Conservation (phyloP, 2,113 vertebrate genomes). For the Mus pahari region DNA sequence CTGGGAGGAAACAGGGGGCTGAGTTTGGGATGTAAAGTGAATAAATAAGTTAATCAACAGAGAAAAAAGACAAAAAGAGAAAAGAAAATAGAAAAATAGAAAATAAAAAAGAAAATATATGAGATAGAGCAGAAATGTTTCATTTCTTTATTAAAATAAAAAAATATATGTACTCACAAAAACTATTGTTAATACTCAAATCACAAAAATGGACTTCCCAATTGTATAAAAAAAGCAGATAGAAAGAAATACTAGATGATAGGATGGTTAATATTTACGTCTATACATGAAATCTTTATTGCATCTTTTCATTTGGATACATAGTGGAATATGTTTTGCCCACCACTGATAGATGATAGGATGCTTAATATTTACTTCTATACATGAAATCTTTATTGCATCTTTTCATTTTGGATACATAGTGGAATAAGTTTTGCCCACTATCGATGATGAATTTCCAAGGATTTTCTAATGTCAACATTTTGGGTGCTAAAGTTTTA, state of each 20-base stretch:
- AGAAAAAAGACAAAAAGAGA: too few species aligned
- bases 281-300: background rate
- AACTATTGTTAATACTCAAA: too few species aligned
- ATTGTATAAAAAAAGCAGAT: too few species aligned
- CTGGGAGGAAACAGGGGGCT: too few species aligned
- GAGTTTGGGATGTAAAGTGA: too few species aligned
- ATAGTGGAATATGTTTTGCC: background rate
- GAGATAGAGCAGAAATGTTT: too few species aligned
- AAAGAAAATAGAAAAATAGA: too few species aligned
- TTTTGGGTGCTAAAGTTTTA: background rate
- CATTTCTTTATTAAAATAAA: too few species aligned
- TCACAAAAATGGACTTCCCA: too few species aligned
- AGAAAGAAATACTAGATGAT: background rate
- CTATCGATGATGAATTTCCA: background rate
- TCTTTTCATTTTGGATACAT: background rate
- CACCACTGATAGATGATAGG: background rate
- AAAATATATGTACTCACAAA: too few species aligned
- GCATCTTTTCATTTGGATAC: background rate
- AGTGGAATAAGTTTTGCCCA: background rate
- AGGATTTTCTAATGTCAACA: background rate
- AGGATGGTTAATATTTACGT: background rate
- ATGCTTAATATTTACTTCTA: background rate
- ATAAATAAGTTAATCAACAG: too few species aligned
- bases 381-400: background rate
- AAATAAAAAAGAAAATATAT: too few species aligned